Percentiles rank a stretch among this genome's conserved stretches.
Conservation (phyloP, 2,797 vertebrate species). For the Phylloscopus collybita region DNA sequence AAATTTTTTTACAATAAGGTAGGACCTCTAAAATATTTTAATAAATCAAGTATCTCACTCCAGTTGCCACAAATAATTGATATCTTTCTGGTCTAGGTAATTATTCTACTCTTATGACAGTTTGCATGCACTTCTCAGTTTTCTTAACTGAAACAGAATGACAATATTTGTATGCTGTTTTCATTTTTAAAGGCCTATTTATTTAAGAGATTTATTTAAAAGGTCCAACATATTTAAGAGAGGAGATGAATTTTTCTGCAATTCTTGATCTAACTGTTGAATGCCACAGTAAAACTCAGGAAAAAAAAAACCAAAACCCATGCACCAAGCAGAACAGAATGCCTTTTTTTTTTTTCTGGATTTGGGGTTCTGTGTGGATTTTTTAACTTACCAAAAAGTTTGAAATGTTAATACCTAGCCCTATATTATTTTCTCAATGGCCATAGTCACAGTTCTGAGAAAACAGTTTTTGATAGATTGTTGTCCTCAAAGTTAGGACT, state of each 20-base stretch:
- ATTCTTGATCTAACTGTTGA: constrained; percentile 9
- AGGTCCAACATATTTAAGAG: constrained; percentile 3
- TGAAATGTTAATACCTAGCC: not conserved
- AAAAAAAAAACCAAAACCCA: not conserved
- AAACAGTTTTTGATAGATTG: not conserved
- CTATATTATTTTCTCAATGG: not conserved
- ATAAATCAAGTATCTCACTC: not conserved
- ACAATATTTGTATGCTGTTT: constrained; percentile 20
- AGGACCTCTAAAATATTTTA: not conserved
- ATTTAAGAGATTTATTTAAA: not conserved
- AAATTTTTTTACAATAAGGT: not conserved
- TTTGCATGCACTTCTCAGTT: constrained; percentile 48
- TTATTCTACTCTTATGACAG: constrained; percentile 6
- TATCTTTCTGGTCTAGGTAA: not conserved
- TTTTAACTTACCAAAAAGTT: not conserved
- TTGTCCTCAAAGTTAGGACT: not conserved
- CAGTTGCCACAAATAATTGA: not conserved
- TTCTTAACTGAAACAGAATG: not conserved
- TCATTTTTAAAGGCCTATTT: not conserved
- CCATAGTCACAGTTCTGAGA: not conserved
- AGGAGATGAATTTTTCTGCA: not conserved
- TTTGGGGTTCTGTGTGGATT: not conserved
- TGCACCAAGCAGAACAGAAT: not conserved
- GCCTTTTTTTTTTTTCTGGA: not conserved
- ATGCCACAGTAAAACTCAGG: not conserved